phyloP scores from a whole-genome alignment of 2,797 vertebrate species.

The Halcyon badia region DNA sequence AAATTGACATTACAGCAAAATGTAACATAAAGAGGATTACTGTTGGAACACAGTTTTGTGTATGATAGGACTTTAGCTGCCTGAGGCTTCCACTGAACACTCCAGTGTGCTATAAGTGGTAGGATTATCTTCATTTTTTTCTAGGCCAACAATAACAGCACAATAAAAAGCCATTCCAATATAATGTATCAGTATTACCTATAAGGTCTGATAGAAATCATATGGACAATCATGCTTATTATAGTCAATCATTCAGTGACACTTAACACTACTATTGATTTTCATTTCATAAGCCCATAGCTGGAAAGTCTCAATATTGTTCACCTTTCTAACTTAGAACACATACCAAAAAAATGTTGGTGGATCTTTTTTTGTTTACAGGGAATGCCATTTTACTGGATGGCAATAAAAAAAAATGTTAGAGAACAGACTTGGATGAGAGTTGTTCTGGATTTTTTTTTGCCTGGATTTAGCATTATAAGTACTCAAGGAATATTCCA shows the following conservation, averaged over 20 bases:
- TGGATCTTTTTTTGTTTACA: background rate
- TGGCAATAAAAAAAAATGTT: background rate
- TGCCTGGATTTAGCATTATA: background rate
- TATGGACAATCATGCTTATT: background rate
- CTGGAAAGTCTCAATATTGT: background rate
- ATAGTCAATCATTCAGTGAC: background rate
- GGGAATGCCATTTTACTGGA: background rate
- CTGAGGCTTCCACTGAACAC: background rate
- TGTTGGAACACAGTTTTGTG: conserved; percentile 30
- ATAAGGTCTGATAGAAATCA: background rate
- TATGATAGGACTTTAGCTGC: background rate
- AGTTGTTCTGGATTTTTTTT: background rate
- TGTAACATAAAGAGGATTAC: conserved; percentile 40
- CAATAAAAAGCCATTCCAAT: background rate
- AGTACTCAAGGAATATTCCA: background rate
- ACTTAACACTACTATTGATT: background rate
- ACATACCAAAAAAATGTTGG: background rate
- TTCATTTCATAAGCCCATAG: background rate
- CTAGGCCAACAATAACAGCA: background rate
- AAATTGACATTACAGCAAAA: conserved; percentile 54
- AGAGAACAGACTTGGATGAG: background rate
- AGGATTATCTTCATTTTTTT: background rate
- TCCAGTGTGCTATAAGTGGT: background rate
- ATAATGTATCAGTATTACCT: background rate
- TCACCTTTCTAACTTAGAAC: background rate